Percentiles rank a stretch among this genome's conserved stretches.
Conservation (phyloP, 2,888 invertebrate species). For the Campoplex nolae region DNA sequence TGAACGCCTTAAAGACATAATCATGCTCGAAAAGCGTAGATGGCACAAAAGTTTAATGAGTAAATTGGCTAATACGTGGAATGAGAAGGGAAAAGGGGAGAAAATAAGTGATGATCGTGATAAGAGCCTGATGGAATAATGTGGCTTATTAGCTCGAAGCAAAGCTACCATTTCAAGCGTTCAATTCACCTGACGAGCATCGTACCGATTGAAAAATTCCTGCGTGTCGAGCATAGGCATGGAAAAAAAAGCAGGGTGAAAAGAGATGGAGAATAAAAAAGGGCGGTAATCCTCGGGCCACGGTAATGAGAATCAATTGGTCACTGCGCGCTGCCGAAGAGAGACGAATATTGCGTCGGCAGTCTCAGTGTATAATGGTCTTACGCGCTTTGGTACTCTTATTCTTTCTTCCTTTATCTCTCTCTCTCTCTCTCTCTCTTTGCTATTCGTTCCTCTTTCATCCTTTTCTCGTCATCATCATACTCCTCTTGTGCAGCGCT, state of each 20-base stretch:
- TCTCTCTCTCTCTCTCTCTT: constrained; percentile 57
- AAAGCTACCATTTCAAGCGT: constrained; percentile 72
- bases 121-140: constrained; percentile 47
- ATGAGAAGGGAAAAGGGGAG: not conserved
- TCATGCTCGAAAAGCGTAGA: not conserved
- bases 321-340: constrained; percentile 56
- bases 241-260: constrained; percentile 8
- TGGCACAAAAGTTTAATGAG: not conserved
- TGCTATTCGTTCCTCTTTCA: constrained; percentile 60
- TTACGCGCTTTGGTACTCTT: constrained; percentile 31
- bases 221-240: not conserved
- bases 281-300: constrained; percentile 57
- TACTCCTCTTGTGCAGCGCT: constrained; percentile 64
- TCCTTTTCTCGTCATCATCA: constrained; percentile 65
- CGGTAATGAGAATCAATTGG: constrained; percentile 74
- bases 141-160: constrained; percentile 49
- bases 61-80: constrained; percentile 4
- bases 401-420: constrained; percentile 41
- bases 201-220: constrained; percentile 55
- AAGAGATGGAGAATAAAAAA: constrained; percentile 33
- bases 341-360: constrained; percentile 59
- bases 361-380: constrained; percentile 51
- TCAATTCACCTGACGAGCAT: constrained; percentile 80
- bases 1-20: not conserved
- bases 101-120: not conserved